A percentile compares a stretch with the other conserved stretches of the same genome.
Evolutionary conservation across 2,113 vertebrate genomes (phyloP).

Genomic region (human): GRCh38 chr9:19427001-19427500

Average conservation of each 20-base stretch:
- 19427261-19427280: not conserved
- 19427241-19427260: not conserved
- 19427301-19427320: not conserved
- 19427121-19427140: not conserved
- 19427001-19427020: not conserved
- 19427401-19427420: not conserved
- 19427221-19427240: not conserved
- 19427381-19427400: not conserved
- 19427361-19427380: not conserved
- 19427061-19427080: not conserved
- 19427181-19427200: rapidly evolving
- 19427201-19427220: not conserved
- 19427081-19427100: not conserved
- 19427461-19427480: not conserved
- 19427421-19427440: not conserved
- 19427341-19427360: not conserved
- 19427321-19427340: not conserved
- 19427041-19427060: not conserved
- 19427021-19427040: not conserved
- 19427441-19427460: not conserved
- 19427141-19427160: not conserved
- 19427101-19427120: not conserved
- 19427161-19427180: not conserved
- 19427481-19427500: not conserved
- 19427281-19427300: not conserved